These are phyloP conservation scores for Bimastos eiseni DNA, from an alignment of 2,888 invertebrate species.

Conservation along the genomic window DNA sequence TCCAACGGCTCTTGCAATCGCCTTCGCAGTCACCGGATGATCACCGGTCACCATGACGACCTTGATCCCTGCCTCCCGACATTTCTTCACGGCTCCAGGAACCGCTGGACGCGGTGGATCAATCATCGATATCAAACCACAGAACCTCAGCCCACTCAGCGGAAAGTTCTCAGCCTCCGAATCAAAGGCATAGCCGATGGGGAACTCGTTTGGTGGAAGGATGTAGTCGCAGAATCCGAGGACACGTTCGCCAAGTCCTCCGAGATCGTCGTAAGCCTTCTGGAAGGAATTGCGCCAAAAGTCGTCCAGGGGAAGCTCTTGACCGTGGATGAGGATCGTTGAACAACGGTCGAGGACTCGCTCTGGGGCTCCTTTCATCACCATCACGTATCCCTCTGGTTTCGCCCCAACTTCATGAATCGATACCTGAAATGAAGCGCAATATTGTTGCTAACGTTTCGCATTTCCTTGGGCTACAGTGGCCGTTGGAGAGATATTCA, in stretches of 20 bases:
- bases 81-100: slow-evolving; percentile 30
- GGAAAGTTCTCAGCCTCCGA: slow-evolving; percentile 55
- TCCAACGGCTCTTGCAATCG: slow-evolving; percentile 66
- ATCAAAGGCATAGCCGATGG: slow-evolving; percentile 27
- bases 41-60: slow-evolving; percentile 77
- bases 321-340: slow-evolving; percentile 17
- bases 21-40: slow-evolving; percentile 66
- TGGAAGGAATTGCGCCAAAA: slow-evolving; percentile 26
- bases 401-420: slow-evolving; percentile 76
- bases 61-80: slow-evolving; percentile 74
- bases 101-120: slow-evolving; percentile 28
- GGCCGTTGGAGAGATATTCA: no score
- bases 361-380: slow-evolving; percentile 32
- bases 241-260: slow-evolving; percentile 29
- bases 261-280: slow-evolving; percentile 23
- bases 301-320: not conserved
- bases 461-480: no score
- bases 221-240: slow-evolving; percentile 28
- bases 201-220: slow-evolving; percentile 7
- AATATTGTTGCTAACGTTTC: not conserved
- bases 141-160: slow-evolving; percentile 74
- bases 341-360: slow-evolving; percentile 23
- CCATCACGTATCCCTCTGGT: not conserved
- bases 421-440: slow-evolving; percentile 71
- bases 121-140: slow-evolving; percentile 31